Evolutionary conservation across 2,113 vertebrate genomes (phyloP).

Genomic region (Procavia capensis): DNA sequence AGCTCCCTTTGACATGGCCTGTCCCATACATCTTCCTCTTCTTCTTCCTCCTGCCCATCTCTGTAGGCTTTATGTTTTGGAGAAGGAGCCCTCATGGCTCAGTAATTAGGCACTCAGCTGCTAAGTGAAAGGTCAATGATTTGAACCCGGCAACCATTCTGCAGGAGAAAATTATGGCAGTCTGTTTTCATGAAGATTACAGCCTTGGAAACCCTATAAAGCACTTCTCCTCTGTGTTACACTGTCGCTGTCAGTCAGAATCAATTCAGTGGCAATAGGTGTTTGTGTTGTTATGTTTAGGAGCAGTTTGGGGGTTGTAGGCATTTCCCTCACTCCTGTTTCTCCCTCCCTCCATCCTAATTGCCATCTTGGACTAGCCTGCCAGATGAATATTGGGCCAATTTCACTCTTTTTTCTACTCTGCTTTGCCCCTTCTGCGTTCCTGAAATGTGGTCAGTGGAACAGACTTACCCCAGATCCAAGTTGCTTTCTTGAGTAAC

Average conservation of each 20-base stretch:
- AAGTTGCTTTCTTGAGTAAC: background rate
- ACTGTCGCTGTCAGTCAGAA: background rate
- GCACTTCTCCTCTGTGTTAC: background rate
- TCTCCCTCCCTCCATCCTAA: rapidly evolving
- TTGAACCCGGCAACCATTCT: background rate
- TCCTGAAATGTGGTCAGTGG: background rate
- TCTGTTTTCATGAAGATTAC: background rate
- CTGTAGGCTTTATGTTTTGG: background rate
- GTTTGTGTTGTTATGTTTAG: no score
- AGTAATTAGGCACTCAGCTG: background rate
- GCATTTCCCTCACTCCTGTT: background rate
- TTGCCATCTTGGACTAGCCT: background rate
- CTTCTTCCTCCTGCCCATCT: background rate
- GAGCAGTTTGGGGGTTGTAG: background rate
- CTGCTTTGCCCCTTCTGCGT: background rate
- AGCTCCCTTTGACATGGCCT: background rate
- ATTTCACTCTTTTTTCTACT: background rate
- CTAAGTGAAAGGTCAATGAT: background rate
- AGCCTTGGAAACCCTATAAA: background rate
- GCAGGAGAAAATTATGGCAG: background rate
- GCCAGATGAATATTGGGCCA: background rate
- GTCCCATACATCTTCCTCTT: background rate
- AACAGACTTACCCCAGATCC: background rate
- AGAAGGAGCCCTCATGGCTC: background rate
- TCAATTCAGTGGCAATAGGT: background rate